These are phyloP conservation scores for Linnaemya tessellans DNA, from an alignment of 2,888 invertebrate genomes.

Conservation along the genomic window DNA sequence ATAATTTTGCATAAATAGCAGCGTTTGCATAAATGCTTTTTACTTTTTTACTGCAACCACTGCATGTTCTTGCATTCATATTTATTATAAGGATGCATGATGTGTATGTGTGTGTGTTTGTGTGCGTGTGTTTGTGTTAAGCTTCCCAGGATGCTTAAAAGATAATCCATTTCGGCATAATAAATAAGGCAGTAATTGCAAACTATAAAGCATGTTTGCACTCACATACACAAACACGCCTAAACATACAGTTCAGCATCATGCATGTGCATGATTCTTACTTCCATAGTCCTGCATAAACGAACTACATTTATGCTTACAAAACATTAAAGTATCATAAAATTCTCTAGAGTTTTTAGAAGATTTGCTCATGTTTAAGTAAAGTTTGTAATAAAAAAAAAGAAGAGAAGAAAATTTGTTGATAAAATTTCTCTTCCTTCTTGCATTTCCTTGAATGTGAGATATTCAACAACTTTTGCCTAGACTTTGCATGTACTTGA, in stretches of 20 bases:
- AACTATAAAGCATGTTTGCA: constrained; percentile 70
- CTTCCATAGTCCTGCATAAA: constrained; percentile 23
- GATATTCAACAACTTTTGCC: constrained; percentile 20
- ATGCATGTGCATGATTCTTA: constrained; percentile 35
- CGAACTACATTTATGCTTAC: constrained; percentile 44
- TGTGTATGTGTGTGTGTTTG: background rate
- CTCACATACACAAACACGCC: constrained; percentile 16
- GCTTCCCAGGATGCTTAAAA: constrained; percentile 77
- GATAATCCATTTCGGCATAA: constrained; percentile 81
- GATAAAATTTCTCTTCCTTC: background rate
- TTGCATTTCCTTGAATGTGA: background rate
- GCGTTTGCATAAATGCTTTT: constrained; percentile 77
- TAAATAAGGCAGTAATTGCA: constrained; percentile 79
- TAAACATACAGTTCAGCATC: background rate
- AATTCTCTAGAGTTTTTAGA: constrained; percentile 64
- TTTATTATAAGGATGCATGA: constrained; percentile 14
- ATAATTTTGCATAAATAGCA: constrained; percentile 76
- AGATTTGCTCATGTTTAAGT: constrained; percentile 54
- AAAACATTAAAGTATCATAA: constrained; percentile 60
- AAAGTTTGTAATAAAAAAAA: background rate
- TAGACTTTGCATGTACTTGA: background rate
- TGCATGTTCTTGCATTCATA: constrained; percentile 47
- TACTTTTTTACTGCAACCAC: constrained; percentile 43
- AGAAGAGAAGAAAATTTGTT: no score
- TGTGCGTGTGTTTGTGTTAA: constrained; percentile 9